phyloP scores from a whole-genome alignment of 2,888 invertebrate genomes.

The Clunio marinus region DNA sequence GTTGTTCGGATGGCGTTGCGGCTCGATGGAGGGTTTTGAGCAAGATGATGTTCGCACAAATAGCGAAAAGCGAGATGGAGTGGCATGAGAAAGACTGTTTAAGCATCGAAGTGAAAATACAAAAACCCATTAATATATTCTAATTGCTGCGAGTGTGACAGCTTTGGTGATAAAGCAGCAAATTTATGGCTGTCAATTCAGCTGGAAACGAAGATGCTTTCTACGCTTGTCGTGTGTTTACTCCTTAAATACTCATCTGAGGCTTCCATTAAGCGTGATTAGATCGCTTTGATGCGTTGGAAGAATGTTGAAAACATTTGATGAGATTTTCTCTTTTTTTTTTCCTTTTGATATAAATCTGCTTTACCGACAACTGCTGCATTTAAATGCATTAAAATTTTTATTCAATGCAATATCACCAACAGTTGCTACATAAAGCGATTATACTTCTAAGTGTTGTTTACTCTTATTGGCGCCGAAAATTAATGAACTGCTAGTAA shows the following conservation, averaged over 20 bases:
- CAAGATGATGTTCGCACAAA: background rate
- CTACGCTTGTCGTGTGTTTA: constrained; percentile 5
- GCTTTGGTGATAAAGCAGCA: constrained; percentile 16
- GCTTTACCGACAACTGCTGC: background rate
- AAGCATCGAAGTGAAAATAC: background rate
- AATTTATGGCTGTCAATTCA: constrained; percentile 28
- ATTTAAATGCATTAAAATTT: background rate
- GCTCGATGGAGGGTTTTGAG: too few relatives aligned
- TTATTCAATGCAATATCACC: too few relatives aligned
- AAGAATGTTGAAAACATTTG: background rate
- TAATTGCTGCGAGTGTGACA: constrained; percentile 14
- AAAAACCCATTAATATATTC: constrained; percentile 17
- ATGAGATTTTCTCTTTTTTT: too few relatives aligned
- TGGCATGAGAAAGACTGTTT: background rate
- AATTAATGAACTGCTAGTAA: constrained; percentile 13
- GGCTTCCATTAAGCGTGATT: constrained; percentile 15
- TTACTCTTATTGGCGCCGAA: constrained; percentile 19
- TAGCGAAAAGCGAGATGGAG: background rate
- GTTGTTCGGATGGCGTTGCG: too few relatives aligned
- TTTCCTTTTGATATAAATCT: background rate
- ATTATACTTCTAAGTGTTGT: constrained; percentile 3
- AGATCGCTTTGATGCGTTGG: background rate
- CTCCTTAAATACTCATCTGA: constrained; percentile 11
- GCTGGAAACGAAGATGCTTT: background rate
- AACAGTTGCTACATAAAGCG: background rate